Evolutionary conservation across 1,140 invertebrate species (phyloP).

Genomic region (Oscheius sp.): DNA sequence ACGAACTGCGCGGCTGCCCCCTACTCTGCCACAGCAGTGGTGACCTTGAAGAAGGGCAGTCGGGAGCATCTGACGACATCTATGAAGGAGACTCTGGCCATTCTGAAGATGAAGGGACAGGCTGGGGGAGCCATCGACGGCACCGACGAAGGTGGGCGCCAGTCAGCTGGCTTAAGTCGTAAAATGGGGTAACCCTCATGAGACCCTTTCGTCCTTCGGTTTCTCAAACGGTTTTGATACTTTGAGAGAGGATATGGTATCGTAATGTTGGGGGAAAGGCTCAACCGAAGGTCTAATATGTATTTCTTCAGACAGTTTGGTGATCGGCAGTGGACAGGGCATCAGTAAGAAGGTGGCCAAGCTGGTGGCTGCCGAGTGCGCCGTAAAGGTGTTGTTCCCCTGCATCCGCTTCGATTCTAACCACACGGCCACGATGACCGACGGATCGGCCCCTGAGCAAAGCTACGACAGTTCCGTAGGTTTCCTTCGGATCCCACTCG

Average conservation of each 20-base stretch:
- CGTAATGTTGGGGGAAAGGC: not conserved
- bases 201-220: not conserved
- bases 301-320: not conserved
- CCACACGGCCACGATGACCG: not conserved
- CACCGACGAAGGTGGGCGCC: not conserved
- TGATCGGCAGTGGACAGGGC: not conserved
- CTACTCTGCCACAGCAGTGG: not conserved
- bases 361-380: slow-evolving; percentile 8
- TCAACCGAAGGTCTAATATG: not conserved
- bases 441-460: not conserved
- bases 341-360: slow-evolving; percentile 6
- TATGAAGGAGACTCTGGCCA: not conserved
- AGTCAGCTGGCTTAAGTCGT: no score
- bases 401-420: not conserved
- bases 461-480: not conserved
- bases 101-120: not conserved
- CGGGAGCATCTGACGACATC: not conserved
- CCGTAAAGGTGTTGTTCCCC: not conserved
- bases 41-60: not conserved
- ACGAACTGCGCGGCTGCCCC: slow-evolving; percentile 8
- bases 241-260: not conserved
- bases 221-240: not conserved
- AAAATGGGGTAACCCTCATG: not conserved
- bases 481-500: slow-evolving; percentile 6
- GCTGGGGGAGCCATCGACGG: not conserved